Conservation (phyloP, 1,140 invertebrate species). For the Ctenoplectra terminalis region DNA sequence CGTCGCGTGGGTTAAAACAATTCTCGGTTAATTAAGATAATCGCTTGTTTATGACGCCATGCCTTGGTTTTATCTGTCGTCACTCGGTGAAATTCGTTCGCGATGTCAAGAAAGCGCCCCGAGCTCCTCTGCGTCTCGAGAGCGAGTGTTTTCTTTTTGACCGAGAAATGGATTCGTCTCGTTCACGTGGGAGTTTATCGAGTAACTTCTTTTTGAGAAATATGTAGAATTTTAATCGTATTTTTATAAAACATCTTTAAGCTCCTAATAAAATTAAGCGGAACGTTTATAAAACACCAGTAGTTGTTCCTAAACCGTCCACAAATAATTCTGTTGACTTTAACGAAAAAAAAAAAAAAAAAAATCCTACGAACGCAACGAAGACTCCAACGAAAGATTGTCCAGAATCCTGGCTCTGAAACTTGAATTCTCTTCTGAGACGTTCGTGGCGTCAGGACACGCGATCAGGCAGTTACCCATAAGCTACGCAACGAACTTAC, state of each 20-base stretch:
- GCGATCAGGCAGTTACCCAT: background rate
- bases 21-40: conserved; percentile 79
- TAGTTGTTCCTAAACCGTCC: too few relatives aligned
- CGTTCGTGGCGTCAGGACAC: background rate
- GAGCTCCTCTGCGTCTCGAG: background rate
- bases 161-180: too few relatives aligned
- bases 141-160: too few relatives aligned
- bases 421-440: background rate
- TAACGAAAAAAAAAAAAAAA: too few relatives aligned
- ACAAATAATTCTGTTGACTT: too few relatives aligned
- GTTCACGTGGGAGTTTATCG: too few relatives aligned
- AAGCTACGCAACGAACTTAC: background rate
- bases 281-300: too few relatives aligned
- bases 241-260: too few relatives aligned
- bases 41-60: conserved; percentile 73
- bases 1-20: conserved; percentile 79
- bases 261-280: too few relatives aligned
- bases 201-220: too few relatives aligned
- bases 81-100: conserved; percentile 62
- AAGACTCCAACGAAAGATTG: background rate
- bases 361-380: too few relatives aligned
- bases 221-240: too few relatives aligned
- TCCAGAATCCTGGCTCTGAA: background rate
- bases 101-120: conserved; percentile 50
- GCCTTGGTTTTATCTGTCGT: conserved; percentile 54